These are phyloP conservation scores for Drosophila siamana DNA, from an alignment of 2,888 invertebrate species.

Conservation along the genomic window DNA sequence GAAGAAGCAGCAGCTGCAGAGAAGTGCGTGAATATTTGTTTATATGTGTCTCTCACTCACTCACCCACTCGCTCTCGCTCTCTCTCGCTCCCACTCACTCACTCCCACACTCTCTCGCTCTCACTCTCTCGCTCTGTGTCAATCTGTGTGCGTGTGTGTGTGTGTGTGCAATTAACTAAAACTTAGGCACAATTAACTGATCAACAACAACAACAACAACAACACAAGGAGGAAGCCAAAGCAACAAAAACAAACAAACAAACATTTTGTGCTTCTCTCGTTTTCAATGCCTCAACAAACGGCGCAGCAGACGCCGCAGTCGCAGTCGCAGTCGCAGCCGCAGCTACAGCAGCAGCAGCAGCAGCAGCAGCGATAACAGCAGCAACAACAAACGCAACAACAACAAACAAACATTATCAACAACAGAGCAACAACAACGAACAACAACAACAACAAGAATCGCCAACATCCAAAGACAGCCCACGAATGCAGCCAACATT, in stretches of 20 bases:
- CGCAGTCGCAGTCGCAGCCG: slow-evolving; percentile 8
- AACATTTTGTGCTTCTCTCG: background rate
- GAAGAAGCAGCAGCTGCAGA: slow-evolving; percentile 1
- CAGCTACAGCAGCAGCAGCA: slow-evolving; percentile 18
- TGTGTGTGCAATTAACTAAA: slow-evolving; percentile 23
- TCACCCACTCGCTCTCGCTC: background rate
- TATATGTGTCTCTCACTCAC: background rate
- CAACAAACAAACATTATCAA: too few relatives aligned
- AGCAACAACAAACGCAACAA: slow-evolving; percentile 16
- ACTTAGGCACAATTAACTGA: slow-evolving; percentile 5
- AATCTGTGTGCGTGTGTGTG: slow-evolving; percentile 1
- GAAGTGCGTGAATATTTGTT: slow-evolving; percentile 30
- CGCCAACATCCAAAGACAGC: slow-evolving; percentile 55
- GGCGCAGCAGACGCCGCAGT: slow-evolving; percentile 18
- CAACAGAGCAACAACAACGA: slow-evolving; percentile 11
- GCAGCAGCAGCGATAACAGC: slow-evolving; percentile 13
- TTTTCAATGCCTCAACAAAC: slow-evolving; percentile 34
- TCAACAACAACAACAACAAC: background rate
- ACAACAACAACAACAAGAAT: slow-evolving; percentile 25
- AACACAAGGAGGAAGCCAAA: background rate
- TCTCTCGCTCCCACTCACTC: background rate
- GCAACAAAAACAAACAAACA: background rate
- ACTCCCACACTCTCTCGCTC: background rate
- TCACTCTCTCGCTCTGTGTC: background rate
- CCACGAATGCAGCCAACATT: slow-evolving; percentile 92